A percentile compares a stretch with the other conserved stretches of the same genome.
These are phyloP conservation scores for Papilio aristodemus DNA, from an alignment of 1,140 invertebrate genomes.

Conservation along the genomic window DNA sequence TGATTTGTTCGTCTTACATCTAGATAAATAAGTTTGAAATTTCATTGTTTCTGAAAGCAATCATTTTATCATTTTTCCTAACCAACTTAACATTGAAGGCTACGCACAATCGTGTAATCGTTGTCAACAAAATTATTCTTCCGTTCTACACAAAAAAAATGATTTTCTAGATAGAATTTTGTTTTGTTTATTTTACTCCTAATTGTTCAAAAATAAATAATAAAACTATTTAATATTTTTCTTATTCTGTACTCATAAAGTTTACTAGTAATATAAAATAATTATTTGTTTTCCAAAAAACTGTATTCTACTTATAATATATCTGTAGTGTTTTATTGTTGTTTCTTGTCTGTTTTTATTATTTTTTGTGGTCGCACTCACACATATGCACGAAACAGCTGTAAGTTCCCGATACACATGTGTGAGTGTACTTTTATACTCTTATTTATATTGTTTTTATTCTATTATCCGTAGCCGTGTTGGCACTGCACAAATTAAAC, in stretches of 20 bases:
- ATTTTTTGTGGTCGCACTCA: too few relatives aligned
- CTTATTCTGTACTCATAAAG: too few relatives aligned
- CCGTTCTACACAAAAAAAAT: too few relatives aligned
- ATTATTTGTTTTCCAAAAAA: too few relatives aligned
- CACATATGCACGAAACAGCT: neutral
- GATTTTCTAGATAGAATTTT: too few relatives aligned
- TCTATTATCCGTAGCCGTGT: slow-evolving; percentile 51
- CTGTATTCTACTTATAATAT: too few relatives aligned
- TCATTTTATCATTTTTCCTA: neutral
- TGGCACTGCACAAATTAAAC: slow-evolving; percentile 60
- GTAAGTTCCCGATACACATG: neutral
- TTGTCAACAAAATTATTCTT: neutral
- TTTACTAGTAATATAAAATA: too few relatives aligned
- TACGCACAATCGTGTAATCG: neutral
- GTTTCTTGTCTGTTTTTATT: too few relatives aligned
- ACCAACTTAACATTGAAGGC: neutral
- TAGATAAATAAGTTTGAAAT: neutral
- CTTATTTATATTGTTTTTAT: slow-evolving; percentile 51
- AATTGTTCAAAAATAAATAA: too few relatives aligned
- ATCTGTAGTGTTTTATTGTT: too few relatives aligned
- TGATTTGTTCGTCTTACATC: neutral
- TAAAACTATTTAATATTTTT: too few relatives aligned
- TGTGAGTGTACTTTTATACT: slow-evolving; percentile 32
- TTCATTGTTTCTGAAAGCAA: slow-evolving; percentile 1
- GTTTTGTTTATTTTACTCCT: too few relatives aligned